Evolutionary conservation across 2,888 invertebrate species (phyloP).

Genomic region (Stramonita haemastoma): DNA sequence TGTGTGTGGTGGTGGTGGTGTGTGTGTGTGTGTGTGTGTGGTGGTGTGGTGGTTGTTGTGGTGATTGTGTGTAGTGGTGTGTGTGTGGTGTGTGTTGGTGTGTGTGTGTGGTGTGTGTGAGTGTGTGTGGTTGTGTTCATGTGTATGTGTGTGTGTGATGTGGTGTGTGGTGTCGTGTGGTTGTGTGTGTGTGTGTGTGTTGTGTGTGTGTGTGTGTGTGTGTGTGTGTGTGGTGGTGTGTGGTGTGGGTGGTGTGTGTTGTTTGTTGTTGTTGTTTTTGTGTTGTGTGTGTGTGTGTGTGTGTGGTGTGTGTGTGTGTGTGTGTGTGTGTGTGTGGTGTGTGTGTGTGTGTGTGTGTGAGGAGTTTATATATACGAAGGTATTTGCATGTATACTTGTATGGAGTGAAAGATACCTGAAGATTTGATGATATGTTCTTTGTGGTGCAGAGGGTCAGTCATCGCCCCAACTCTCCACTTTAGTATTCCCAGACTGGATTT

Average conservation of each 20-base stretch:
- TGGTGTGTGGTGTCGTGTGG: no score
- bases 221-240: not conserved
- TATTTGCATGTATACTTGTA: not conserved
- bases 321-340: not conserved
- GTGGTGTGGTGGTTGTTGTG: no score
- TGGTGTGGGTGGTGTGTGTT: not conserved
- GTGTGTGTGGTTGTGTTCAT: not conserved
- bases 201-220: no score
- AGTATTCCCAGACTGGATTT: slow-evolving; percentile 76
- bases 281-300: not conserved
- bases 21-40: no score
- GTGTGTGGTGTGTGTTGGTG: no score
- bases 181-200: no score
- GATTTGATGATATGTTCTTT: not conserved
- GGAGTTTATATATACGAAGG: not conserved
- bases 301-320: not conserved
- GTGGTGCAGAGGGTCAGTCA: slow-evolving; percentile 74
- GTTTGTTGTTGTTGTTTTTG: no score
- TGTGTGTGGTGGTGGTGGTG: no score
- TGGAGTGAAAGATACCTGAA: not conserved
- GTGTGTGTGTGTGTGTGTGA: not conserved
- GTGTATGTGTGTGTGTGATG: no score
- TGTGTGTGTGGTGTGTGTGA: not conserved
- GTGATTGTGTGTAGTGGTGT: no score
- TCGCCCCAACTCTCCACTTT: slow-evolving; percentile 78